phyloP scores from a whole-genome alignment of 1,140 invertebrate species.

The Lucilia cuprina region DNA sequence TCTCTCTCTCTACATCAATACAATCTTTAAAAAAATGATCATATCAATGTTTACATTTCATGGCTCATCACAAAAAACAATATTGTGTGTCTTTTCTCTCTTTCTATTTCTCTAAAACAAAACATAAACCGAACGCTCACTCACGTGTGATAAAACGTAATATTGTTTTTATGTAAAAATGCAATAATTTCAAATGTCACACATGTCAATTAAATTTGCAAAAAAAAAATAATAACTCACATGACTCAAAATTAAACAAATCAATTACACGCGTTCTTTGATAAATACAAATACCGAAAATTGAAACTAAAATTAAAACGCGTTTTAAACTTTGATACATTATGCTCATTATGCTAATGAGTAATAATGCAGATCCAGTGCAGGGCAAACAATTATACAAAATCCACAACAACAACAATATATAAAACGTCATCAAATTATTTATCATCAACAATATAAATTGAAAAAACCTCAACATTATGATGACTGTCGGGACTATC shows the following conservation, averaged over 20 bases:
- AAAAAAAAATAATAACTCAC: not conserved
- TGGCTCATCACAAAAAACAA: slow-evolving; percentile 21
- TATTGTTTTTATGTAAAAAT: not conserved
- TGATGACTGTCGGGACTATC: slow-evolving; percentile 60
- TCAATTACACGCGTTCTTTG: not conserved
- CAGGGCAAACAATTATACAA: slow-evolving; percentile 45
- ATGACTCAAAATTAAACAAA: not conserved
- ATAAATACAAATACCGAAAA: not conserved
- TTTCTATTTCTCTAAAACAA: slow-evolving; percentile 7
- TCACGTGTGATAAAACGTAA: slow-evolving; percentile 25
- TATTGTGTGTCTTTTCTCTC: slow-evolving; percentile 26
- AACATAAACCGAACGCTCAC: not conserved
- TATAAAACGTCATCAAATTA: slow-evolving; percentile 54
- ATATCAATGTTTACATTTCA: slow-evolving; percentile 9
- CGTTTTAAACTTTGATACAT: slow-evolving; percentile 13
- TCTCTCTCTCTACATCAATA: not conserved
- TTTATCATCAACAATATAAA: slow-evolving; percentile 58
- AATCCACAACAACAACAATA: slow-evolving; percentile 40
- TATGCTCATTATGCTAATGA: not conserved
- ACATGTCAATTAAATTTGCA: not conserved
- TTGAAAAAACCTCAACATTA: slow-evolving; percentile 57
- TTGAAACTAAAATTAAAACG: slow-evolving; percentile 4
- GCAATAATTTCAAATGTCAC: not conserved
- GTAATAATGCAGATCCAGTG: slow-evolving; percentile 52
- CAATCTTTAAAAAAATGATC: not conserved